Evolutionary conservation across 2,888 invertebrate genomes (phyloP).

Genomic region (Rhabditophanes sp.): DNA sequence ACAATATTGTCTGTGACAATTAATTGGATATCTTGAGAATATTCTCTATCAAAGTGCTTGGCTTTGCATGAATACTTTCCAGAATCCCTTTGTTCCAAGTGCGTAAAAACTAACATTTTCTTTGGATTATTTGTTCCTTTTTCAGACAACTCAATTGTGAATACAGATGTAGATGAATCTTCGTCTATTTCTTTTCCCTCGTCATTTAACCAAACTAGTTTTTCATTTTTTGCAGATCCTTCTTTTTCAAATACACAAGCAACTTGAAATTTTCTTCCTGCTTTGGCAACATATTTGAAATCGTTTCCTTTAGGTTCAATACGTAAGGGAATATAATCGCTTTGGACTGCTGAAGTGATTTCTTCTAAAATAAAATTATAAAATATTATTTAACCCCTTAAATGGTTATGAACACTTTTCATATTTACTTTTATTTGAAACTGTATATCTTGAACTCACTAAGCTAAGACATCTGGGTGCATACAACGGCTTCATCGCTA

Average conservation of each 20-base stretch:
- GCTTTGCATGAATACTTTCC: slow-evolving; percentile 16
- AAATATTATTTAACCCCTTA: too few relatives aligned
- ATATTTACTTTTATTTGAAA: too few relatives aligned
- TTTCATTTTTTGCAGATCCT: slow-evolving; percentile 17
- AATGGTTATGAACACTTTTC: too few relatives aligned
- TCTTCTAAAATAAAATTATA: too few relatives aligned
- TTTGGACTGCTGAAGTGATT: too few relatives aligned
- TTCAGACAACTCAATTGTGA: slow-evolving; percentile 18
- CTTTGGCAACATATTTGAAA: slow-evolving; percentile 10
- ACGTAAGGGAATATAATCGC: too few relatives aligned
- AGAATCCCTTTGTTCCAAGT: slow-evolving; percentile 15
- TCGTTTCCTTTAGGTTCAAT: too few relatives aligned
- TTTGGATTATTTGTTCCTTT: slow-evolving; percentile 15
- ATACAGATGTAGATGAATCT: too few relatives aligned
- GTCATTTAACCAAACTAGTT: slow-evolving; percentile 25
- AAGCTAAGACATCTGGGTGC: too few relatives aligned
- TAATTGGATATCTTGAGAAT: neutral
- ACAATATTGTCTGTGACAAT: slow-evolving; percentile 17
- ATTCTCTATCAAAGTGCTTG: neutral
- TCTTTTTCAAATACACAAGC: slow-evolving; percentile 20
- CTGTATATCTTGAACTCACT: too few relatives aligned
- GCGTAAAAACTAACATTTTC: slow-evolving; percentile 21
- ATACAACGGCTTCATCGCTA: too few relatives aligned
- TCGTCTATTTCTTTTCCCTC: slow-evolving; percentile 22
- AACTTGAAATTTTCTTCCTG: slow-evolving; percentile 8